Evolutionary conservation across 2,888 invertebrate genomes (phyloP).

Genomic region (Dicyrtoma fusca): DNA sequence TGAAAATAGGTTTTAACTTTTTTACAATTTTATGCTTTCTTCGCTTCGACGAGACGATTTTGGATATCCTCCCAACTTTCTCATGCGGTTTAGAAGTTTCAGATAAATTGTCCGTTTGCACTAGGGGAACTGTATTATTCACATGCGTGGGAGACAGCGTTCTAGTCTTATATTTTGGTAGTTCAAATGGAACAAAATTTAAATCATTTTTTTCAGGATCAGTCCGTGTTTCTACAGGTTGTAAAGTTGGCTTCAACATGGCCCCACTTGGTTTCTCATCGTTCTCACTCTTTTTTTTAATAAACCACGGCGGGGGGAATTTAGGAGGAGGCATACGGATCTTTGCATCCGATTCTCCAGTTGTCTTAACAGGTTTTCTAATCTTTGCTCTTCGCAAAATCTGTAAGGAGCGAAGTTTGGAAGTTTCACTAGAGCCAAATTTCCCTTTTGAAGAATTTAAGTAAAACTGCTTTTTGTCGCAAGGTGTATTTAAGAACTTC

Average conservation of each 20-base stretch:
- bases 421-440: neutral
- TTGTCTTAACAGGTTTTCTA: slow-evolving; percentile 3
- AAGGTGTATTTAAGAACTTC: neutral
- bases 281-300: neutral
- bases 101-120: neutral
- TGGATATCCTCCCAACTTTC: neutral
- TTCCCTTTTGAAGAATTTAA: slow-evolving; percentile 2
- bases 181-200: slow-evolving; percentile 7
- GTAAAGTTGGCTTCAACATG: slow-evolving; percentile 3
- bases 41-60: neutral
- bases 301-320: slow-evolving; percentile 9
- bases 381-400: slow-evolving; percentile 12
- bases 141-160: neutral
- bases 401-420: neutral
- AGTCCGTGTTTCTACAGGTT: slow-evolving; percentile 4
- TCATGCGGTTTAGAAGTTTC: slow-evolving; percentile 9
- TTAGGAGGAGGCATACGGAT: slow-evolving; percentile 23
- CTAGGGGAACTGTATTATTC: slow-evolving; percentile 1
- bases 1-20: slow-evolving; percentile 2
- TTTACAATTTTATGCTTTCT: slow-evolving; percentile 5
- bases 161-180: neutral
- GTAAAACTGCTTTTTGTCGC: slow-evolving; percentile 13
- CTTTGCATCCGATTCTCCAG: slow-evolving; percentile 14
- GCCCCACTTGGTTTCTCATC: neutral
- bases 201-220: slow-evolving; percentile 1